A percentile compares a stretch with the other conserved stretches of the same genome.
phyloP scores from a whole-genome alignment of 2,113 vertebrate species.

The human region GRCh38 chr5:37972501-37973000 shows the following conservation, averaged over 20 bases:
- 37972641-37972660: neutral
- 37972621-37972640: neutral
- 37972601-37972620: neutral
- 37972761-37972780: neutral
- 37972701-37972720: neutral
- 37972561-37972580: neutral
- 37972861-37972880: neutral
- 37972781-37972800: neutral
- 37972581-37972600: neutral
- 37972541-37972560: neutral
- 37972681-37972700: neutral
- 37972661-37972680: neutral
- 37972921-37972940: neutral
- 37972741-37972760: neutral
- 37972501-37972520: constrained; percentile 24
- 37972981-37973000: neutral
- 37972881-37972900: neutral
- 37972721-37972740: neutral
- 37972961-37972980: neutral
- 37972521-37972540: neutral
- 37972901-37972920: neutral
- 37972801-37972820: neutral
- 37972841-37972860: neutral
- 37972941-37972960: neutral
- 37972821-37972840: neutral